These are phyloP conservation scores for Gasterosteus nipponicus DNA, from an alignment of 2,113 vertebrate species.

Conservation along the genomic window DNA sequence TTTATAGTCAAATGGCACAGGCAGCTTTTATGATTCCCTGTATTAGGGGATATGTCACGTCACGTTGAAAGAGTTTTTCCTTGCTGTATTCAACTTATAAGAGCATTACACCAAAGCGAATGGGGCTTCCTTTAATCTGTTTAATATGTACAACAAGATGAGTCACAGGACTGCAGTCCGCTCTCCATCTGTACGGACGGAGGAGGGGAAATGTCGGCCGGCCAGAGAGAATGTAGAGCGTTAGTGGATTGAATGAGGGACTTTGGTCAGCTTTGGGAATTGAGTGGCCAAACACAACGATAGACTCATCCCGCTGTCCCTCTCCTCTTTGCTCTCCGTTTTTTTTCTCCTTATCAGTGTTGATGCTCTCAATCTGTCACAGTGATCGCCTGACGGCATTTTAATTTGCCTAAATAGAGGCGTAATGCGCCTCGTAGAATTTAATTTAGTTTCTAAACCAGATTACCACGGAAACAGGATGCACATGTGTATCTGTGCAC, in stretches of 20 bases:
- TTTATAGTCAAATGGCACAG: not conserved
- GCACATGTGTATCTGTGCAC: constrained; percentile 38
- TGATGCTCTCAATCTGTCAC: constrained; percentile 74
- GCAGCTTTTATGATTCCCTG: constrained; percentile 15
- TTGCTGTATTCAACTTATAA: not conserved
- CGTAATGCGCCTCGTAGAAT: constrained; percentile 68
- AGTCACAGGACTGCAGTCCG: constrained; percentile 20
- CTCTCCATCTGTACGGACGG: constrained; percentile 28
- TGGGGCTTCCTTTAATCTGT: constrained; percentile 34
- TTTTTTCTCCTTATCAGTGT: constrained; percentile 30
- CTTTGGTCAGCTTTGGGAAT: constrained; percentile 58
- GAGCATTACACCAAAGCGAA: not conserved
- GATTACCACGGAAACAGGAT: constrained; percentile 68
- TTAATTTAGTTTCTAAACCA: constrained; percentile 72
- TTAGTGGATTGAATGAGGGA: constrained; percentile 42
- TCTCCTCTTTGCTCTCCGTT: constrained; percentile 44
- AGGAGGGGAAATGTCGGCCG: constrained; percentile 11
- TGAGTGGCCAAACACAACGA: constrained; percentile 53
- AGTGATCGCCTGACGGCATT: constrained; percentile 53
- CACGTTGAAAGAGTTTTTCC: not conserved
- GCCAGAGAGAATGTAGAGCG: constrained; percentile 32
- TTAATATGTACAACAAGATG: constrained; percentile 29
- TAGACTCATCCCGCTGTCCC: constrained; percentile 37
- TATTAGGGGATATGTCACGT: not conserved
- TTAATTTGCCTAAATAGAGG: constrained; percentile 73